Conservation (phyloP, 2,797 vertebrate species). For the Smutsia temminckii region DNA sequence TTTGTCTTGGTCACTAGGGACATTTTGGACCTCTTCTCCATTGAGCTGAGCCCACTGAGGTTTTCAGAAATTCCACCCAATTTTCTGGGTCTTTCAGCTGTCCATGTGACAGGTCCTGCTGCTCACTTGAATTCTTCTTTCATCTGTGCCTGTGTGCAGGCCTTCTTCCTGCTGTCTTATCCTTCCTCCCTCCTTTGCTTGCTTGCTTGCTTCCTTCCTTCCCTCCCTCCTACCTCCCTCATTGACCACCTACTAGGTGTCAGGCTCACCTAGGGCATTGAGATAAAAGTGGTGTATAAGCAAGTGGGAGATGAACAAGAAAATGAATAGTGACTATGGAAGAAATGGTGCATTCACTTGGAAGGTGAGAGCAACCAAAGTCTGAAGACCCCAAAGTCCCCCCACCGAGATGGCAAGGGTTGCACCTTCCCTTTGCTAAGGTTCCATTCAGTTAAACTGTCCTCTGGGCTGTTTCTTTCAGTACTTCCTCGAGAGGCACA, state of each 20-base stretch:
- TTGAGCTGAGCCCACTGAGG: not conserved
- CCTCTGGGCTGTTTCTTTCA: not conserved
- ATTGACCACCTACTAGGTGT: not conserved
- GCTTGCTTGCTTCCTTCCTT: not conserved
- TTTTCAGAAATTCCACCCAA: not conserved
- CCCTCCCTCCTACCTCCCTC: not conserved
- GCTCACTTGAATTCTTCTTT: not conserved
- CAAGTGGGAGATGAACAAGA: not conserved
- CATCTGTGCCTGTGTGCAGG: not conserved
- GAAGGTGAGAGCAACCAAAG: not conserved
- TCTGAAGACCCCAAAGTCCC: not conserved
- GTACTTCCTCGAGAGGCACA: not conserved
- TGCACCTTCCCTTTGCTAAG: not conserved
- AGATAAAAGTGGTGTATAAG: not conserved
- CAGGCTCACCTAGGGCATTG: not conserved
- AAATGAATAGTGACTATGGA: not conserved
- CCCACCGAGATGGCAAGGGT: not conserved
- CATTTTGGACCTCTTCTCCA: not conserved
- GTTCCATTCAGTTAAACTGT: conserved; percentile 78
- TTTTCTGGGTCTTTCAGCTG: not conserved
- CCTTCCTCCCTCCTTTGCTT: not conserved
- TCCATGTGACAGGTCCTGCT: not conserved
- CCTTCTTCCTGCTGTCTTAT: not conserved
- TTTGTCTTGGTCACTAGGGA: not conserved
- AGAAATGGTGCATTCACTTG: not conserved